Percentiles rank a stretch among this genome's conserved stretches.
Evolutionary conservation across 2,797 vertebrate species (phyloP).

Genomic region (Anniella stebbinsi): DNA sequence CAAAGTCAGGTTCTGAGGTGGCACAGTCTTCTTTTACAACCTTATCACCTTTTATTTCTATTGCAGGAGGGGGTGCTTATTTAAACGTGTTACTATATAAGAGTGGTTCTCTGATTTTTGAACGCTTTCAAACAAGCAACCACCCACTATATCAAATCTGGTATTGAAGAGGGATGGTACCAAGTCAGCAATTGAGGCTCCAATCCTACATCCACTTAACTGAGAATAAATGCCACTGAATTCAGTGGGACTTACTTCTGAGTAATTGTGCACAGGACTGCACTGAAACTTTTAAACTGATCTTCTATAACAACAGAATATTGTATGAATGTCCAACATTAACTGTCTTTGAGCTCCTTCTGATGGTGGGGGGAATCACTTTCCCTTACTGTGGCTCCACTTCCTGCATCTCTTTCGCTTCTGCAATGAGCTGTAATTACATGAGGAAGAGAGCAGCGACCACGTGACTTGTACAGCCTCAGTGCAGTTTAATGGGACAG

Average conservation of each 20-base stretch:
- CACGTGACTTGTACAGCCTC: too few relatives aligned
- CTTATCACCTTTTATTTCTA: not conserved
- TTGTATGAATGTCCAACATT: conserved; percentile 62
- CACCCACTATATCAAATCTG: not conserved
- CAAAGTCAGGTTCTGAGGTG: not conserved
- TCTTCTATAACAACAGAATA: conserved; percentile 59
- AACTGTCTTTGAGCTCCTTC: conserved; percentile 23
- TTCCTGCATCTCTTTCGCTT: too few relatives aligned
- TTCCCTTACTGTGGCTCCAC: too few relatives aligned
- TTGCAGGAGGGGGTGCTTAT: not conserved
- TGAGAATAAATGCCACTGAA: not conserved
- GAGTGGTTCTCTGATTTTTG: not conserved
- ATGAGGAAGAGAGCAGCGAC: too few relatives aligned
- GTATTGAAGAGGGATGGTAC: not conserved
- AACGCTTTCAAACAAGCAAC: not conserved
- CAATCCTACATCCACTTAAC: not conserved
- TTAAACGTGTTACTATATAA: not conserved
- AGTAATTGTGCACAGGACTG: not conserved
- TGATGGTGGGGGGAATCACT: too few relatives aligned
- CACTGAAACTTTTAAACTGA: not conserved
- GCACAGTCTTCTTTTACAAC: not conserved
- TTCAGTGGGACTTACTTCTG: not conserved
- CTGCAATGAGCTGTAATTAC: too few relatives aligned
- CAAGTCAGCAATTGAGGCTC: not conserved
- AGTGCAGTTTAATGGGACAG: too few relatives aligned